Base-by-base conservation (phyloP, 2,888 invertebrate genomes). In the Scaptomyza polygonia region DNA sequence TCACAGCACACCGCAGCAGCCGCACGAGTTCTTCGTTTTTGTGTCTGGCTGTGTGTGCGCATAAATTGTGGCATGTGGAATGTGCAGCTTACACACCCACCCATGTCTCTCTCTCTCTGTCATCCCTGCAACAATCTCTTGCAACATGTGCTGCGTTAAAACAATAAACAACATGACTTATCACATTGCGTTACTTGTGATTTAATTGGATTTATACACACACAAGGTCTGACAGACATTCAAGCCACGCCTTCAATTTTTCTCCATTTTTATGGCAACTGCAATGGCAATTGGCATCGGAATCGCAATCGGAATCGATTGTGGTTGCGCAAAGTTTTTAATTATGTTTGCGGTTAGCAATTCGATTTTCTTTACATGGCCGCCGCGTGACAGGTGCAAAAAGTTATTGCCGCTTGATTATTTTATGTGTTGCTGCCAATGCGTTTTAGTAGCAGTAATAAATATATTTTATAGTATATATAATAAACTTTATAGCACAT, bases 101-200 rank as follows among this genome's bases (percentile, higher is more conserved):
- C n/a, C n/a, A n/a, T 6, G 7, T n/a, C 3, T 4, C 12, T 18
- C 8, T 2, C 11, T 5, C 32, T 12, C 34, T n/a, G 9, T 5
- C 11, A 25, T 2, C 25, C 3, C 30, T 3, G 12, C 14, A 6
- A n/a, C n/a, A 12, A n/a, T 11, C 16, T 39, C 48, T 51, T 32
- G 29, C 49, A 12, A 21, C 51, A 32, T 25, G 39, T 44, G 52
- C 40, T 53, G 55, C 63, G 67, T 67, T 72, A 55, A 75, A 78
- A 76, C 88, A 88, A 88, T 86, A 87, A 83, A 79, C 86, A 86
- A 88, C 86, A 86, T 88, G 88, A 88, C 86, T 84, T 88, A 88
- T 88, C 84, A 88, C 86, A 75, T 79, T 84, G 85, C 87, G 87
- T 73, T 86, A 88, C 77, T 87, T 84, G 85, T 79, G 87, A 86